Evolutionary conservation across 1,140 invertebrate species (phyloP).

Genomic region (Hyles vespertilio): DNA sequence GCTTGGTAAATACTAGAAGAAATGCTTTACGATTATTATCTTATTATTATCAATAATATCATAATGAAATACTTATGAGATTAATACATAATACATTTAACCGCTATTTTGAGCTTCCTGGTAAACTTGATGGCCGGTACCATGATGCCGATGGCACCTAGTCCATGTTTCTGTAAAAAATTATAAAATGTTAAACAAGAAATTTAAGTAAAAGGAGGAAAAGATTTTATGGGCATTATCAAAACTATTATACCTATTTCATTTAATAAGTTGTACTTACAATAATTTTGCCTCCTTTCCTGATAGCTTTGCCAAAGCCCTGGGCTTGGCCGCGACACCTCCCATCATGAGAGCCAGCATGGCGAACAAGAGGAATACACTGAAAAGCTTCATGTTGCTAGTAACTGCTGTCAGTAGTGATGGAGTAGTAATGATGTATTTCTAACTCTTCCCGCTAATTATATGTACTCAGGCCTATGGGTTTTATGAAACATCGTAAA

Average conservation of each 20-base stretch:
- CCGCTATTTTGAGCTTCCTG: conserved; percentile 3
- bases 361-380: conserved; percentile 11
- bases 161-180: conserved; percentile 16
- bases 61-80: no score
- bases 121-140: conserved; percentile 11
- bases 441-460: no score
- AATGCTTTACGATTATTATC: no score
- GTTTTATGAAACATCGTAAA: no score
- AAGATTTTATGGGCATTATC: not conserved
- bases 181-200: not conserved
- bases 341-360: conserved; percentile 13
- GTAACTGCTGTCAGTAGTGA: no score
- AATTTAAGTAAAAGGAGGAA: not conserved
- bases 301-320: conserved; percentile 13
- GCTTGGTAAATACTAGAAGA: no score
- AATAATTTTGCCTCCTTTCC: conserved; percentile 23
- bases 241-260: not conserved
- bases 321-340: conserved; percentile 3
- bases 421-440: no score
- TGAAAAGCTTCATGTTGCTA: conserved; percentile 15
- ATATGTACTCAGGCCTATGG: no score
- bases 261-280: conserved; percentile 13
- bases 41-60: no score
- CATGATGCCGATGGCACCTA: conserved; percentile 10
- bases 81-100: not conserved